These are phyloP conservation scores for Microdon myrmicae DNA, from an alignment of 2,888 invertebrate genomes.

Conservation along the genomic window DNA sequence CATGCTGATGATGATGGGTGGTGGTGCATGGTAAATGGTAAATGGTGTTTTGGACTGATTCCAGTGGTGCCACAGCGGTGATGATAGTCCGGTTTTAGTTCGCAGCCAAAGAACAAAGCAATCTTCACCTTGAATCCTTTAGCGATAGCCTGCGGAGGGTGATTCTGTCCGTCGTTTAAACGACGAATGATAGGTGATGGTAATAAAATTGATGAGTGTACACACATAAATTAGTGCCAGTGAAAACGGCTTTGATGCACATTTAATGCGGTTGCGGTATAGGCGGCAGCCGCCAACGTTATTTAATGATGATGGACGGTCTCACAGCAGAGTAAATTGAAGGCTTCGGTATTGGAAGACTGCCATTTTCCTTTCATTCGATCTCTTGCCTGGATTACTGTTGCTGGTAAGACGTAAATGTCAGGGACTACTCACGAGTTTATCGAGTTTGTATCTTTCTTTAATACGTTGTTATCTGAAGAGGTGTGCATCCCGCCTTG, in stretches of 20 bases:
- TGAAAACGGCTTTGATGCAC: conserved; percentile 44
- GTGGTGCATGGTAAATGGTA: conserved; percentile 49
- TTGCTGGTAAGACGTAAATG: too few relatives aligned
- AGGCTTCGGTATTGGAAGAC: conserved; percentile 14
- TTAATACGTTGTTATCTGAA: neutral
- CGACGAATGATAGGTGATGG: conserved; percentile 53
- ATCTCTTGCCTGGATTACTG: too few relatives aligned
- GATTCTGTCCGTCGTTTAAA: conserved; percentile 49
- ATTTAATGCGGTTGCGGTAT: conserved; percentile 46
- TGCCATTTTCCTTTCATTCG: conserved; percentile 12
- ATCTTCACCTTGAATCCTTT: conserved; percentile 49
- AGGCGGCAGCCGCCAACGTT: conserved; percentile 47
- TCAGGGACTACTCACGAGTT: neutral
- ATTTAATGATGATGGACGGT: conserved; percentile 50
- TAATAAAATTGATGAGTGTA: conserved; percentile 53
- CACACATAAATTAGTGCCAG: conserved; percentile 50
- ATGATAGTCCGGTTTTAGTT: conserved; percentile 20
- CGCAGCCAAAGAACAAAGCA: conserved; percentile 37
- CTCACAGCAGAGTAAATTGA: conserved; percentile 25
- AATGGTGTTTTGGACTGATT: conserved; percentile 48
- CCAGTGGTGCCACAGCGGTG: too few relatives aligned
- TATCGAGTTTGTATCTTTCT: neutral
- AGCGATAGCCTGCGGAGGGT: conserved; percentile 40
- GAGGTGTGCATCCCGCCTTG: conserved; percentile 23
- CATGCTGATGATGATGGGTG: conserved; percentile 45